Base-by-base conservation (phyloP, 2,113 vertebrate species). In the Charadrius vociferus region DNA sequence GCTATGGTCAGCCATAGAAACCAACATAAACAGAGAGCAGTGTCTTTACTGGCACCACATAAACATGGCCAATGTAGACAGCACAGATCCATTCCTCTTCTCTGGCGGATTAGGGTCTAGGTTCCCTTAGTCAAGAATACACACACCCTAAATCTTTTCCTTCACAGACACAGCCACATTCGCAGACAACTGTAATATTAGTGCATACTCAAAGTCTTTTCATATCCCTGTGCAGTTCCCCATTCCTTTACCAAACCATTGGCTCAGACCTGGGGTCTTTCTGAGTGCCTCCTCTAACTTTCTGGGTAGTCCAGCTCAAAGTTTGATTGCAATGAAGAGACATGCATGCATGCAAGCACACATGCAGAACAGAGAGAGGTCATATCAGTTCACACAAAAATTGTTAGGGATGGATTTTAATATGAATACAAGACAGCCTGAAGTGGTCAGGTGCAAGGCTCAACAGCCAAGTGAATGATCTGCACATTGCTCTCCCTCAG, bases 141-240 rank as follows among this genome's bases (percentile, higher is more conserved):
- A 43, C 8, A 14, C 1, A 20, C 11, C 14, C 14, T 47, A 36
- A 72, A 52, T n/a, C 14, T 32, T 88, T 53, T 68, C 2, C 10
- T 39, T 89, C 26, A 12, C 21, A 18, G 16, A 7, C 34, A 61
- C 10, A 63, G 30, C 5, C 36, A 10, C 12, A 32, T 53, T 86
- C 1, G 7, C 59, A 74, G 74, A 49, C 7, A 71, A 14, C 11
- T 45, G 20, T 52, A 41, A 81, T 45, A 30, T 30, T 58, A 56
- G 5, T 13, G 34, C 4, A 45, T 7, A 9, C 9, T 61, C n/a
- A 7, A 10, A 13, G 12, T 17, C 12, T 47, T 75, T 61, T 45
- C 12, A 5, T 7, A n/a, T 16, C 13, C 52, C 29, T 71, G 0
- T 2, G 4, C 32, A 65, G 27, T 59, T 43, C 32, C 2, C 23